Evolutionary conservation across 2,888 invertebrate genomes (phyloP).

Genomic region (Boloria euphrosyne): DNA sequence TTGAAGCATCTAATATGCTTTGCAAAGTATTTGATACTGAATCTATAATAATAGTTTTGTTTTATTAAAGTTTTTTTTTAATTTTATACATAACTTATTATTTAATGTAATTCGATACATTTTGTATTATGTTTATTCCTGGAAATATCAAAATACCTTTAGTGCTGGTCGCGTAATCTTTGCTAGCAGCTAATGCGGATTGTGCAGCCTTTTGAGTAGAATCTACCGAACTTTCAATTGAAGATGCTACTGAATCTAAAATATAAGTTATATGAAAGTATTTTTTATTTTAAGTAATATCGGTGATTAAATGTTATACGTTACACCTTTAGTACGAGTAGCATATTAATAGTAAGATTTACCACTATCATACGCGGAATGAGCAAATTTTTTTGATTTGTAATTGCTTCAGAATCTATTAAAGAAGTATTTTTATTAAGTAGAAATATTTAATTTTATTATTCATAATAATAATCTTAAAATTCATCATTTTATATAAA

Average conservation of each 20-base stretch:
- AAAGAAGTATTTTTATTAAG: no score
- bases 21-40: slow-evolving; percentile 58
- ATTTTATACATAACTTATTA: no score
- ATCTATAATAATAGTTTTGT: slow-evolving; percentile 51
- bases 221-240: slow-evolving; percentile 51
- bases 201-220: slow-evolving; percentile 57
- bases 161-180: slow-evolving; percentile 52
- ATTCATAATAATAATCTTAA: no score
- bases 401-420: slow-evolving; percentile 14
- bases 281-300: not conserved
- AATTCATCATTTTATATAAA: no score
- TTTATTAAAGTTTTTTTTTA: no score
- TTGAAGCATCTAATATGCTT: slow-evolving; percentile 54
- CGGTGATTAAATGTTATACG: slow-evolving; percentile 25
- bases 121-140: no score
- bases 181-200: slow-evolving; percentile 56
- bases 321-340: slow-evolving; percentile 30
- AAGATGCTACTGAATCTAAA: slow-evolving; percentile 50
- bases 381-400: slow-evolving; percentile 54
- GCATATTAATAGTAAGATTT: slow-evolving; percentile 39
- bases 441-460: no score
- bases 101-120: no score
- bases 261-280: slow-evolving; percentile 27
- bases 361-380: slow-evolving; percentile 46
- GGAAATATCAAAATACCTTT: slow-evolving; percentile 48